These are phyloP conservation scores for Anabas testudineus DNA, from an alignment of 2,797 vertebrate species.

Conservation along the genomic window DNA sequence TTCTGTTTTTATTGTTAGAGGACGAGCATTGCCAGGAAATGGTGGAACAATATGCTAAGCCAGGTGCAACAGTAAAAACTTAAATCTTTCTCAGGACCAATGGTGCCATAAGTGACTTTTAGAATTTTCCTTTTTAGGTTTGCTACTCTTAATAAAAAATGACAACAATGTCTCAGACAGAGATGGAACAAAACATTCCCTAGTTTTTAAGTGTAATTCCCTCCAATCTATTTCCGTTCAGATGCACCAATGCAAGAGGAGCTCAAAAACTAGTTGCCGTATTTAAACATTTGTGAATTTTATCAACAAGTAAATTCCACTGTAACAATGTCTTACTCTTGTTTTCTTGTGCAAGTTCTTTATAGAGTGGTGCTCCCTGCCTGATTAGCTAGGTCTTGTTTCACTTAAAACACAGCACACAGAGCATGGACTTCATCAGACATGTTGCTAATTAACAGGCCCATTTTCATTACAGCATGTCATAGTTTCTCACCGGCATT, in stretches of 20 bases:
- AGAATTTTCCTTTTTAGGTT: constrained; percentile 52
- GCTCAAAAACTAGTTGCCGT: constrained; percentile 5
- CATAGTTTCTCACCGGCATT: constrained; percentile 47
- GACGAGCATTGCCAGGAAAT: constrained; percentile 57
- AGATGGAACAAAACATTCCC: constrained; percentile 65
- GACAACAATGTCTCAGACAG: constrained; percentile 63
- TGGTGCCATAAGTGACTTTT: constrained; percentile 40
- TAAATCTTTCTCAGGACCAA: constrained; percentile 47
- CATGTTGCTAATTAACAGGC: constrained; percentile 54
- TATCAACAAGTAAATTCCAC: constrained; percentile 33
- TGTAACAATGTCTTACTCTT: constrained; percentile 19
- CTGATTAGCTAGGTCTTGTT: constrained; percentile 58
- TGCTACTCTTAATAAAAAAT: constrained; percentile 58
- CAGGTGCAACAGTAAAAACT: constrained; percentile 64
- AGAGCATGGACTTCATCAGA: constrained; percentile 74
- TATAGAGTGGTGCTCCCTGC: constrained; percentile 21
- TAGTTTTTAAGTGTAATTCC: constrained; percentile 33
- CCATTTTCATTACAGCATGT: constrained; percentile 62
- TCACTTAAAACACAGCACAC: constrained; percentile 25
- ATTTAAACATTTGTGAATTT: constrained; percentile 34
- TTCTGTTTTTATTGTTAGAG: constrained; percentile 66
- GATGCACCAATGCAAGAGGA: constrained; percentile 16
- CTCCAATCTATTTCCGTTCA: constrained; percentile 59
- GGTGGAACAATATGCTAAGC: constrained; percentile 59
- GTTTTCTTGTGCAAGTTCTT: constrained; percentile 12